These are phyloP conservation scores for Lucilia cuprina DNA, from an alignment of 1,140 invertebrate genomes.

Conservation along the genomic window DNA sequence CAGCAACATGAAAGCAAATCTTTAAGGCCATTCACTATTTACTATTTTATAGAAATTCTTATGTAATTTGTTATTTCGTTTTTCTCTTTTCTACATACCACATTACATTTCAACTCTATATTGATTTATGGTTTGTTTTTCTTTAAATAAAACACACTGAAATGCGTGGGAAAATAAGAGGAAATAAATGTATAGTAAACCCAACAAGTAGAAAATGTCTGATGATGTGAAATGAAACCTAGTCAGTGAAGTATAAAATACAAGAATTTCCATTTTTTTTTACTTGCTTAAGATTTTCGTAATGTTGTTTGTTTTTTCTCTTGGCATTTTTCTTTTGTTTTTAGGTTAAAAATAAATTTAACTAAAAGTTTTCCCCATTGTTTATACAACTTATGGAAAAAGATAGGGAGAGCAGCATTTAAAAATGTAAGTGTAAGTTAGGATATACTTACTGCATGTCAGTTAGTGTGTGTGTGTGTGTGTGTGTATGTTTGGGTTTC, in stretches of 20 bases:
- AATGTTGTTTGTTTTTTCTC: not conserved
- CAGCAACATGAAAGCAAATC: not conserved
- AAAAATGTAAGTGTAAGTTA: no score
- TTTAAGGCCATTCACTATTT: not conserved
- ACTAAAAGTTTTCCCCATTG: slow-evolving; percentile 6
- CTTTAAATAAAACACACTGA: not conserved
- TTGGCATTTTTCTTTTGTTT: not conserved
- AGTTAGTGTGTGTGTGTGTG: not conserved
- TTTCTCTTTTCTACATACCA: not conserved
- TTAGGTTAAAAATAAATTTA: not conserved
- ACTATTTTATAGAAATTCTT: not conserved
- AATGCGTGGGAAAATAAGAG: not conserved
- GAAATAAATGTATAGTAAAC: not conserved
- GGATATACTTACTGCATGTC: not conserved
- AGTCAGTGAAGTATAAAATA: not conserved
- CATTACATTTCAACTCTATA: not conserved
- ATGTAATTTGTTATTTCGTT: no score
- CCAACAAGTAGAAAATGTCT: not conserved
- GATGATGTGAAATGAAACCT: not conserved
- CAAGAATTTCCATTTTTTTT: not conserved
- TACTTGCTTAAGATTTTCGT: no score
- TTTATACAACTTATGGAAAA: not conserved
- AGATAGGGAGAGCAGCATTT: no score
- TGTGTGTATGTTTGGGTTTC: not conserved
- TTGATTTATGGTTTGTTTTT: not conserved